Evolutionary conservation across 2,113 vertebrate genomes (phyloP).

Genomic region (Alexandromys fortis): DNA sequence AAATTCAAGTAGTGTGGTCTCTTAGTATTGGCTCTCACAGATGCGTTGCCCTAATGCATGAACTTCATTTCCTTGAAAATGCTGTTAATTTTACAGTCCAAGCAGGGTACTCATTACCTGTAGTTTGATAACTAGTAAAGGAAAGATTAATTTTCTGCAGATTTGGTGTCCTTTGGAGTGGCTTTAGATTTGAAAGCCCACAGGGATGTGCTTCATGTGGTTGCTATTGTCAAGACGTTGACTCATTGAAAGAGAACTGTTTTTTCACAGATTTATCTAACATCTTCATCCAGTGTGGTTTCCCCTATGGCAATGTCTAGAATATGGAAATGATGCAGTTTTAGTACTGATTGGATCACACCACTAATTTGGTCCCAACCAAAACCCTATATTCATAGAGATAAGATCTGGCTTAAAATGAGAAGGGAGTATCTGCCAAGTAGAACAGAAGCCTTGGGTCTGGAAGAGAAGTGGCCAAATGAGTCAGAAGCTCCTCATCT

Average conservation of each 20-base stretch:
- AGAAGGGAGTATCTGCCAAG: constrained; percentile 49
- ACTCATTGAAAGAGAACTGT: constrained; percentile 43
- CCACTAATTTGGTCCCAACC: constrained; percentile 35
- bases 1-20: constrained; percentile 8
- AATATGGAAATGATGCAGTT: constrained; percentile 58
- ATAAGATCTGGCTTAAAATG: constrained; percentile 66
- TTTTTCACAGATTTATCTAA: constrained; percentile 44
- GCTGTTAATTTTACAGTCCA: constrained; percentile 36
- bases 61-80: constrained; percentile 50
- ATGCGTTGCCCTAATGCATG: constrained; percentile 29
- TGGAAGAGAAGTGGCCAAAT: constrained; percentile 6
- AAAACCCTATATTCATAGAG: constrained; percentile 38
- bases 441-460: not conserved
- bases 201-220: not conserved
- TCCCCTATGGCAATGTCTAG: constrained; percentile 17
- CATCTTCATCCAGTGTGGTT: constrained; percentile 47
- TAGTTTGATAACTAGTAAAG: constrained; percentile 33
- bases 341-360: constrained; percentile 46
- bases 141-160: constrained; percentile 47
- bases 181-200: constrained; percentile 60
- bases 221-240: constrained; percentile 33
- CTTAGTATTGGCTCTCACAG: constrained; percentile 42
- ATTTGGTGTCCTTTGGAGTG: constrained; percentile 35
- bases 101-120: not conserved
- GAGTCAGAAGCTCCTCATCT: constrained; percentile 3